Percentiles rank a stretch among this genome's conserved stretches.
Conservation (phyloP, 2,797 vertebrate species). For the Anabas testudineus region DNA sequence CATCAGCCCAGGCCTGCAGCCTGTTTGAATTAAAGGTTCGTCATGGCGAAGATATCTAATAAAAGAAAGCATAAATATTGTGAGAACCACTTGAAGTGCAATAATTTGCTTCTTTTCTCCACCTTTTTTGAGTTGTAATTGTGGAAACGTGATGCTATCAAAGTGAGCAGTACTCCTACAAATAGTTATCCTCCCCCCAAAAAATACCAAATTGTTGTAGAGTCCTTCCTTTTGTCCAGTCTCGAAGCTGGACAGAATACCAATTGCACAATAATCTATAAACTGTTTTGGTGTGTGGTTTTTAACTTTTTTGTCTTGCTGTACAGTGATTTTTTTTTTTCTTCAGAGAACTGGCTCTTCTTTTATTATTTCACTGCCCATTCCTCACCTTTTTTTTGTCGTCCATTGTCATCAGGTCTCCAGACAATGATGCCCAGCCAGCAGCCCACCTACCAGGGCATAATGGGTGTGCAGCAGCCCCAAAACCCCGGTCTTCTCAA, state of each 20-base stretch:
- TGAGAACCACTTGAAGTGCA: not conserved
- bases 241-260: too few relatives aligned
- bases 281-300: too few relatives aligned
- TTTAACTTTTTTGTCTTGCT: not conserved
- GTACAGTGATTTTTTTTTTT: constrained; percentile 3
- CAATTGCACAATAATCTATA: too few relatives aligned
- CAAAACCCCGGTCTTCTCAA: constrained; percentile 92
- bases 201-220: too few relatives aligned
- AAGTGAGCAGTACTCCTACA: not conserved
- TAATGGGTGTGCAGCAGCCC: constrained; percentile 95
- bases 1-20: not conserved
- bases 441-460: constrained; percentile 94
- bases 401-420: constrained; percentile 84
- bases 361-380: not conserved
- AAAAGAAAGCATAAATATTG: not conserved
- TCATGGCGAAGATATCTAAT: constrained; percentile 23
- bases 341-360: not conserved
- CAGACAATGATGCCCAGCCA: constrained; percentile 96
- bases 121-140: not conserved
- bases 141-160: not conserved
- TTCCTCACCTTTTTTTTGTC: constrained; percentile 10
- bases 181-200: too few relatives aligned
- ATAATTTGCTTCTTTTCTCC: not conserved
- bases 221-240: too few relatives aligned
- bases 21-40: constrained; percentile 12